phyloP scores from a whole-genome alignment of 1,140 invertebrate species.

The Delia radicum region DNA sequence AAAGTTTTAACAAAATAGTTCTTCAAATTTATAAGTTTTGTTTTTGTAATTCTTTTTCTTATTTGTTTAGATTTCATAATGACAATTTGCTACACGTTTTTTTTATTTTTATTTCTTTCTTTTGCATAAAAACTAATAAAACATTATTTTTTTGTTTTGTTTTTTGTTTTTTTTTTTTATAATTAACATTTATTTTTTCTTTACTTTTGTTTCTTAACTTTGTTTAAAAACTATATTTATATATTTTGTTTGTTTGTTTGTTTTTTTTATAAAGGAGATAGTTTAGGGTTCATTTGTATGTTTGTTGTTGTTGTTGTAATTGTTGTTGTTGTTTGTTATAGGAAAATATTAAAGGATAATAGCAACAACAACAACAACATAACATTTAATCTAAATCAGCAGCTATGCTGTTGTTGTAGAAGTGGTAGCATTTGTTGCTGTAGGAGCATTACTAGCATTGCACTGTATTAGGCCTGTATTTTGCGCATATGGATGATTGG shows the following conservation, averaged over 20 bases:
- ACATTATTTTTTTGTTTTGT: neutral
- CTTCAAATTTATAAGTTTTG: neutral
- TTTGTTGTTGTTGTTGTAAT: constrained; percentile 7
- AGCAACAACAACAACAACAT: neutral
- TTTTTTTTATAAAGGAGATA: neutral
- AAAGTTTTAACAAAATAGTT: neutral
- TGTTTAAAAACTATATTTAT: constrained; percentile 14
- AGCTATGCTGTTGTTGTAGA: constrained; percentile 43
- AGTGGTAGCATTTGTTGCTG: constrained; percentile 30
- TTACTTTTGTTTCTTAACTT: constrained; percentile 9
- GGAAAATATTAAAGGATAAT: neutral
- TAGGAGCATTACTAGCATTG: constrained; percentile 39
- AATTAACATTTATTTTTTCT: too few relatives aligned
- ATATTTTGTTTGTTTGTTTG: constrained; percentile 16
- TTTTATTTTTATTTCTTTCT: constrained; percentile 2
- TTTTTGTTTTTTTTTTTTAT: neutral
- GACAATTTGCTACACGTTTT: neutral
- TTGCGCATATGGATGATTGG: constrained; percentile 29
- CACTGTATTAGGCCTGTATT: constrained; percentile 47
- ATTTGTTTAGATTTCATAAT: neutral
- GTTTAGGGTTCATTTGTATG: constrained; percentile 16
- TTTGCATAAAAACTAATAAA: neutral
- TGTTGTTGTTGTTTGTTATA: constrained; percentile 6
- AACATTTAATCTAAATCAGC: constrained; percentile 27
- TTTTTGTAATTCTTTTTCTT: neutral